Conservation (phyloP, 2,888 invertebrate species). For the Lingula anatina region DNA sequence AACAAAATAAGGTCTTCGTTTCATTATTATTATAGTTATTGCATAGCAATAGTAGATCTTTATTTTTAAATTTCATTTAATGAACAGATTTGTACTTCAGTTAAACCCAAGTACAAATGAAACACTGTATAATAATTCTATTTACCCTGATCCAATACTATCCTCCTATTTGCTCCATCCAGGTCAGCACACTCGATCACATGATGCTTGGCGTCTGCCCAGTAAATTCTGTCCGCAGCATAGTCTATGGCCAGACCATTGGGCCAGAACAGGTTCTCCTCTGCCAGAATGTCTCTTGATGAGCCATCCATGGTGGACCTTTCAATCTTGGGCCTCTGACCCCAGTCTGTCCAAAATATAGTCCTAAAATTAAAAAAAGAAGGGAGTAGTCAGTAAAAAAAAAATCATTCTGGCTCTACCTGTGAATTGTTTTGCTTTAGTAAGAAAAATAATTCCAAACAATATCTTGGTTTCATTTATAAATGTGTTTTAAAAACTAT, state of each 20-base stretch:
- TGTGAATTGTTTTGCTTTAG: too few relatives aligned
- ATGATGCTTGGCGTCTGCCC: conserved; percentile 80
- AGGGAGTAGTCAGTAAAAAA: too few relatives aligned
- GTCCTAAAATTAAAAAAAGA: conserved; percentile 57
- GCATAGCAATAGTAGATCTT: too few relatives aligned
- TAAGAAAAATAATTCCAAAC: too few relatives aligned
- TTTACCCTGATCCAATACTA: conserved; percentile 44
- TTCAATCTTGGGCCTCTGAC: conserved; percentile 74
- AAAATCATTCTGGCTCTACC: too few relatives aligned
- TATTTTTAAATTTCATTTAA: too few relatives aligned
- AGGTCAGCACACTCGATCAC: conserved; percentile 77
- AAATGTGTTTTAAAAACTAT: too few relatives aligned
- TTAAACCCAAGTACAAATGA: too few relatives aligned
- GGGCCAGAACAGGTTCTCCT: conserved; percentile 75
- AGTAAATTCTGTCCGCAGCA: conserved; percentile 70
- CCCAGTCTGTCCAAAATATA: conserved; percentile 94
- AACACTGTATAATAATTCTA: too few relatives aligned
- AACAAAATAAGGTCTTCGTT: neutral
- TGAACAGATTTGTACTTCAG: too few relatives aligned
- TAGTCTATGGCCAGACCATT: conserved; percentile 80
- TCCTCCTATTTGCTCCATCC: conserved; percentile 66
- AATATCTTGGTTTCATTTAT: too few relatives aligned
- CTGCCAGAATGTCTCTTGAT: conserved; percentile 63
- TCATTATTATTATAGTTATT: neutral
- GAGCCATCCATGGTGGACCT: conserved; percentile 82